Base-by-base conservation (phyloP, 2,888 invertebrate genomes). In the Nomada flava region DNA sequence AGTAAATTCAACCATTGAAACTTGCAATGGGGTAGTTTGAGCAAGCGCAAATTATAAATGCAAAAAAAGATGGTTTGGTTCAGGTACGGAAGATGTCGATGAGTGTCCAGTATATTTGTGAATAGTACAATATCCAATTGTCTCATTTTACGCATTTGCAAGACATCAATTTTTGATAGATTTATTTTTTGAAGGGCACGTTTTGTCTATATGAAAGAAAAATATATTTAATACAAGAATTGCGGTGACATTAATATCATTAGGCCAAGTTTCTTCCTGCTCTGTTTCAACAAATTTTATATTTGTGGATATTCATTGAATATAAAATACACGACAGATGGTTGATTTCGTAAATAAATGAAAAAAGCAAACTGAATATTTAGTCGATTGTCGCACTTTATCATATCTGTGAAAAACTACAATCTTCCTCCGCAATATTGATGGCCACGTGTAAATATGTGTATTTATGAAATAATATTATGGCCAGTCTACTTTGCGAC, bases 1-100 rank as follows among this genome's bases (percentile, higher is more conserved):
- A 97, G 89, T 91, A 79, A 88, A 86, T 88, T 71, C 60, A 29
- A 62, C 65, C 29, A n/a, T 42, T 29, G 26, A 68, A 29, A 60
- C 70, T 59, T 78, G 78, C 57, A 74, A 67, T 50, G 50, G 55
- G n/a, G 60, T 78, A 71, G 79, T 74, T 44, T n/a, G 60, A 74
- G 42, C n/a, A 55, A 53, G 13, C 47, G 36, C 53, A 75, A 71
- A 57, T 80, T 73, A 83, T 47, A 77, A 47, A 72, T 70, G 20
- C 20, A 20, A 52, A 60, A 15, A 72, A 80, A 60, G 26, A 64
- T 82, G 69, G 23, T 81, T 71, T 60, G 60, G 23, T 83, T 65
- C 79, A 79, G 67, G 75, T 60, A 73, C 69, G 26, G 52, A 69
- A 60, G 75, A 50, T 70, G 84, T 60, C 57, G 42, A 69, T 65